A percentile compares a stretch with the other conserved stretches of the same genome.
phyloP scores from a whole-genome alignment of 2,888 invertebrate species.

The Cyaniris semiargus region DNA sequence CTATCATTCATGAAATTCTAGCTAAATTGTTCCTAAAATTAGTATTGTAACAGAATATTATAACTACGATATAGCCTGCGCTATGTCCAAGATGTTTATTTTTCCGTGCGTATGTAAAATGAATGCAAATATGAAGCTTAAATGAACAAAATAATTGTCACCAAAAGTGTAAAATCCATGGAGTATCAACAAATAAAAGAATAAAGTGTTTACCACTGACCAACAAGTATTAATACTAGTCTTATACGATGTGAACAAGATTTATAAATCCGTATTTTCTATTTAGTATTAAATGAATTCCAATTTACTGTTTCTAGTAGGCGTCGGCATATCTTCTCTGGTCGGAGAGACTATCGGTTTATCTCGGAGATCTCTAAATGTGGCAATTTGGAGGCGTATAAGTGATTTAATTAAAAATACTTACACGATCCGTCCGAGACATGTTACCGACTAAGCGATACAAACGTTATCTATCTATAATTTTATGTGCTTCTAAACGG shows the following conservation, averaged over 20 bases:
- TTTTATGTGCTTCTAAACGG: slow-evolving; percentile 77
- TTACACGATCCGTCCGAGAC: slow-evolving; percentile 54
- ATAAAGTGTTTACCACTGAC: background rate
- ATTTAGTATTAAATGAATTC: slow-evolving; percentile 28
- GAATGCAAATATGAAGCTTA: background rate
- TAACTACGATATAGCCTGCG: background rate
- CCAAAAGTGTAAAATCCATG: background rate
- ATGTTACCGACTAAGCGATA: slow-evolving; percentile 62
- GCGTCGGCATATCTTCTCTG: slow-evolving; percentile 35
- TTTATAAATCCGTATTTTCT: slow-evolving; percentile 1
- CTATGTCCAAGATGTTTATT: background rate
- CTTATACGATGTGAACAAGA: background rate
- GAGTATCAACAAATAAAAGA: background rate
- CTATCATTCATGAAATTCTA: background rate
- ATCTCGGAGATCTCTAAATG: slow-evolving; percentile 66
- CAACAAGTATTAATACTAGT: background rate
- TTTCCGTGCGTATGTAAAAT: background rate
- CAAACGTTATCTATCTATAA: slow-evolving; percentile 70
- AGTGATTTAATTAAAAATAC: slow-evolving; percentile 61
- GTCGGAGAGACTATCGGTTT: slow-evolving; percentile 41
- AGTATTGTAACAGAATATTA: background rate
- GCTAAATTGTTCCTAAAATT: background rate
- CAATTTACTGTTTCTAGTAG: slow-evolving; percentile 31
- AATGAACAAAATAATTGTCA: background rate
- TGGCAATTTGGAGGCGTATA: slow-evolving; percentile 62